Base-by-base conservation (phyloP, 2,888 invertebrate species). In the Caenorhabditis angaria region DNA sequence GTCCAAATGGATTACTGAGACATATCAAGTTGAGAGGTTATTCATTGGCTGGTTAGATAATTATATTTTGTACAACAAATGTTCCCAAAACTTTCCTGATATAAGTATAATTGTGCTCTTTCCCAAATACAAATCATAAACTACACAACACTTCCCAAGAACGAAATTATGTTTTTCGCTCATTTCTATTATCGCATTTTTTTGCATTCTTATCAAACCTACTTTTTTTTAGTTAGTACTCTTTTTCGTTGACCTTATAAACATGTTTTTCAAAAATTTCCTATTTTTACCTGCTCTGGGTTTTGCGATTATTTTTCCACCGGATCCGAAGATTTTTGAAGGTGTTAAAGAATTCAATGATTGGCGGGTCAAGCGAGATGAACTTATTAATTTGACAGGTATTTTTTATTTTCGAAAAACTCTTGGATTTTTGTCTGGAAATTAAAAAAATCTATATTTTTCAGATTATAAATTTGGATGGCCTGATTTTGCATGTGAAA, bases 201-300 rank as follows among this genome's bases (percentile, higher is more conserved):
- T 59, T 62, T 65, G 60, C 55, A 61, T 32, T 60, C 58, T 57
- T 57, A 55, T 53, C 51, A 41, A 54, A 22, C 50, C 53, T 25
- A 59, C 61, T 47, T 47, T 50, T 53, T 53, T 41, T 27, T 56
- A n/a, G 35, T 59, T 59, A 28, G 14, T n/a, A 18, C 53, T 29
- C 28, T 51, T 57, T 51, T 65, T 59, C 27, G 24, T 35, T 56
- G 18, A 24, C 56, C 24, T 20, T 28, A 27, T 20, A 47, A 53
- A 59, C 51, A 53, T 55, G 50, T 24, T 65, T 59, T 60, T 35
- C 57, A 57, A 27, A n/a, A n/a, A 28, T 27, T 27, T 55, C 18
- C 28, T 28, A 10, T 28, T 22, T 51, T 51, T 22, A 10, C 51
- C 12, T 14, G 4, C 25, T 3, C 51, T 25, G 14, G 22, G 8